These are phyloP conservation scores for Plagodis pulveraria DNA, from an alignment of 2,888 invertebrate genomes.

Conservation along the genomic window DNA sequence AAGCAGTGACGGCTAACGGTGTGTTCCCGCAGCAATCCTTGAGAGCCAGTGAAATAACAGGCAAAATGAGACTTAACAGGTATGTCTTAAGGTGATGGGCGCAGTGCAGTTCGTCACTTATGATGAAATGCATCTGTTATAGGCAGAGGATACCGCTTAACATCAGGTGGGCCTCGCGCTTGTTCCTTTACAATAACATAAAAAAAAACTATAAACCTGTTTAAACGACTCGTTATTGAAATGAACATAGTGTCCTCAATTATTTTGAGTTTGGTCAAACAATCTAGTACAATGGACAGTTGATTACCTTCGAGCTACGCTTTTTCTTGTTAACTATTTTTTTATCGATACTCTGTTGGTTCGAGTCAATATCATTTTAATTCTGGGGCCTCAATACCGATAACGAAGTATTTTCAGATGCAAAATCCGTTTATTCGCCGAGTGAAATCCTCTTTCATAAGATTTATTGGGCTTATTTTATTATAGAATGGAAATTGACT, in stretches of 20 bases:
- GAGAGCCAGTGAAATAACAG: no score
- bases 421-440: constrained; percentile 20
- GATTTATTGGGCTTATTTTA: constrained; percentile 23
- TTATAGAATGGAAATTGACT: constrained; percentile 17
- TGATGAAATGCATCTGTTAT: no score
- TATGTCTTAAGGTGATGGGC: no score
- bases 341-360: neutral
- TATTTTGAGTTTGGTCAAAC: constrained; percentile 9
- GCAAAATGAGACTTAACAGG: no score
- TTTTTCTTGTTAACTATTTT: neutral
- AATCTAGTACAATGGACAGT: constrained; percentile 5
- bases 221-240: neutral
- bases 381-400: constrained; percentile 5
- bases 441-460: constrained; percentile 13
- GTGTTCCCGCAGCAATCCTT: no score
- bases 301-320: constrained; percentile 1
- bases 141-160: no score
- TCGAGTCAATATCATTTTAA: constrained; percentile 9
- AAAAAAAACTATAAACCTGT: no score
- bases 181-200: no score
- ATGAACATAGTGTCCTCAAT: neutral
- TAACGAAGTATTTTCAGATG: constrained; percentile 13
- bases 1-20: no score
- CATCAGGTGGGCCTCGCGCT: no score
- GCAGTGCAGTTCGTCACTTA: no score